Conservation (phyloP, 2,113 vertebrate genomes). For the Shinisaurus crocodilurus region DNA sequence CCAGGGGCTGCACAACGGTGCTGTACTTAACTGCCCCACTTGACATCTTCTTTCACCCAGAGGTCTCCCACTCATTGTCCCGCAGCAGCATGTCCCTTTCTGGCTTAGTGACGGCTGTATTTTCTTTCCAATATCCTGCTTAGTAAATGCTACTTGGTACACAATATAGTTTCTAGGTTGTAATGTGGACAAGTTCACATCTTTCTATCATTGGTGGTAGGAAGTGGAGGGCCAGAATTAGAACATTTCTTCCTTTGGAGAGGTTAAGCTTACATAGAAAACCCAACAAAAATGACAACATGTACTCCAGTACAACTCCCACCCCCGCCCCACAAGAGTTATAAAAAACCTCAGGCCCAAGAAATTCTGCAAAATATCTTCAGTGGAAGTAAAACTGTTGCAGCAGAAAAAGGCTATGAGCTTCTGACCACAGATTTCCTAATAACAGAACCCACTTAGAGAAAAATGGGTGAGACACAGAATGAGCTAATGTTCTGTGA, state of each 20-base stretch:
- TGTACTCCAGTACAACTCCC: neutral
- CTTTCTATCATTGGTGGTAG: neutral
- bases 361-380: constrained; percentile 34
- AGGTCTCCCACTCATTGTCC: neutral
- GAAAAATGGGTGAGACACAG: neutral
- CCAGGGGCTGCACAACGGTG: neutral
- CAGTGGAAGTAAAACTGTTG: constrained; percentile 60
- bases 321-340: neutral
- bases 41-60: neutral
- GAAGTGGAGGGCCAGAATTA: neutral
- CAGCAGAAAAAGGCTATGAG: constrained; percentile 29
- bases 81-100: neutral
- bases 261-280: constrained; percentile 19
- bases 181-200: neutral
- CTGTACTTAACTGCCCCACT: neutral
- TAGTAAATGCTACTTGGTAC: neutral
- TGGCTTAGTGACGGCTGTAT: neutral
- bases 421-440: constrained; percentile 65
- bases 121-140: neutral
- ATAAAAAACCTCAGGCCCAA: neutral
- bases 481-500: neutral
- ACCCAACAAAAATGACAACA: neutral
- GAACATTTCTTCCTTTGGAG: neutral
- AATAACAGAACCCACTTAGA: constrained; percentile 49
- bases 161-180: neutral